Evolutionary conservation across 2,888 invertebrate species (phyloP).

Genomic region (Rugalucina vietnamica): DNA sequence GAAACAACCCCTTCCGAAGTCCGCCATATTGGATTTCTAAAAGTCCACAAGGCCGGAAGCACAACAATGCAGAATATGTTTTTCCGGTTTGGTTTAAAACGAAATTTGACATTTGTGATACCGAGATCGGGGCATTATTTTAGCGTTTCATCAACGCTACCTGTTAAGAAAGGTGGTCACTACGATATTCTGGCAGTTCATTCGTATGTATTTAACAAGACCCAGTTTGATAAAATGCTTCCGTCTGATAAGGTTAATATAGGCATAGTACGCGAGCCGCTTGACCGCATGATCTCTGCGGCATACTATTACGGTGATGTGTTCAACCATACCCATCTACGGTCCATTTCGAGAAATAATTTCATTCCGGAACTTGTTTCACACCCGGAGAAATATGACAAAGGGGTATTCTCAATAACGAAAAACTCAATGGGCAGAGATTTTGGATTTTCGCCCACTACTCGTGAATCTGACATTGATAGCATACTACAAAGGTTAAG

Average conservation of each 20-base stretch:
- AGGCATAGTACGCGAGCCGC: slow-evolving; percentile 63
- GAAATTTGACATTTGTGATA: slow-evolving; percentile 56
- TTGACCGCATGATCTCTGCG: slow-evolving; percentile 52
- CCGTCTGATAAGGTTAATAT: slow-evolving; percentile 54
- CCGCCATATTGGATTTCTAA: slow-evolving; percentile 60
- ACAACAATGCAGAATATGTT: slow-evolving; percentile 60
- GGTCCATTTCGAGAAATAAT: slow-evolving; percentile 12
- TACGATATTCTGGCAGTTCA: slow-evolving; percentile 63
- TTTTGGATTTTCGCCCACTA: slow-evolving; percentile 36
- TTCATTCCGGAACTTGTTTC: slow-evolving; percentile 42
- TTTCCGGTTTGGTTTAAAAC: slow-evolving; percentile 55
- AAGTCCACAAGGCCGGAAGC: slow-evolving; percentile 65
- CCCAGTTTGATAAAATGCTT: slow-evolving; percentile 41
- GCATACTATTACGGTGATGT: slow-evolving; percentile 51
- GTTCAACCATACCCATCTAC: slow-evolving; percentile 13
- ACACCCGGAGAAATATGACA: slow-evolving; percentile 30
- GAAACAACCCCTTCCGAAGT: background rate
- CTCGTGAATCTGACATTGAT: background rate
- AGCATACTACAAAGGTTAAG: background rate
- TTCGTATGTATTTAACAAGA: slow-evolving; percentile 45
- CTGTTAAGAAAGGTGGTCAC: slow-evolving; percentile 25
- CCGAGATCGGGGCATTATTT: slow-evolving; percentile 26
- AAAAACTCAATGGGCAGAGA: slow-evolving; percentile 52
- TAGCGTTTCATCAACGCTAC: slow-evolving; percentile 15
- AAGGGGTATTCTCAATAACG: slow-evolving; percentile 39